Base-by-base conservation (phyloP, 2,113 vertebrate genomes). In the Pyrgilauda ruficollis region DNA sequence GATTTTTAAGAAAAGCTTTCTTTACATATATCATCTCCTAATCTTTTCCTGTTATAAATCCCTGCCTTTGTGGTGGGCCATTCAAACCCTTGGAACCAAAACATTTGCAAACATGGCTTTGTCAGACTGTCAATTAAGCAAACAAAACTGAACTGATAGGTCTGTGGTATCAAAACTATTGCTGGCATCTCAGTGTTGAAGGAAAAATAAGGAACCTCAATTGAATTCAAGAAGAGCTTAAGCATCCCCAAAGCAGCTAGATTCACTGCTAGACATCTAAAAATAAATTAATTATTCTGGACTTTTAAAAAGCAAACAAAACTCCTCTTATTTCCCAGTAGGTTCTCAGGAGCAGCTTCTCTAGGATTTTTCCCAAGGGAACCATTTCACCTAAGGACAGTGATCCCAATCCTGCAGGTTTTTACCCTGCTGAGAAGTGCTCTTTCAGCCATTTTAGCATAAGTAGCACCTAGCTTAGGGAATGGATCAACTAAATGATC, bases 201-300 rank as follows among this genome's bases (percentile, higher is more conserved):
- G 59, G 68, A 53, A 86, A 88, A 89, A 67, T 37, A 89, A 70
- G 21, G 28, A 91, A 67, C 27, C 3, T 87, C 14, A 7, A 22
- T 77, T 47, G 39, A 63, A 70, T 86, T 67, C 47, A 70, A 47
- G 47, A 70, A 68, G 27, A 86, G 11, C 15, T 86, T 63, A 90
- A 94, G 39, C 52, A 68, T 64, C 73, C 39, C 37, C 63, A 67
- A 90, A 87, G 68, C 75, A 88, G 63, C 10, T 47, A 77, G 50
- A 91, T 73, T 87, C 56, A 75, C 50, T 95, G 70, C 53, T 62
- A 91, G 81, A 62, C 78, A 82, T 66, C 91, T 94, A 94, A 96
- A 96, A 95, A 95, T 96, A 97, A 76, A 56, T 46, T 8, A 93
- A 94, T 11, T 77, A 93, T 92, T 94, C 61, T 14, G 41, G 73